Evolutionary conservation across 2,797 vertebrate species (phyloP), one percentile per base, ranked within the genome.

Genomic region (Acanthiza pusilla): DNA sequence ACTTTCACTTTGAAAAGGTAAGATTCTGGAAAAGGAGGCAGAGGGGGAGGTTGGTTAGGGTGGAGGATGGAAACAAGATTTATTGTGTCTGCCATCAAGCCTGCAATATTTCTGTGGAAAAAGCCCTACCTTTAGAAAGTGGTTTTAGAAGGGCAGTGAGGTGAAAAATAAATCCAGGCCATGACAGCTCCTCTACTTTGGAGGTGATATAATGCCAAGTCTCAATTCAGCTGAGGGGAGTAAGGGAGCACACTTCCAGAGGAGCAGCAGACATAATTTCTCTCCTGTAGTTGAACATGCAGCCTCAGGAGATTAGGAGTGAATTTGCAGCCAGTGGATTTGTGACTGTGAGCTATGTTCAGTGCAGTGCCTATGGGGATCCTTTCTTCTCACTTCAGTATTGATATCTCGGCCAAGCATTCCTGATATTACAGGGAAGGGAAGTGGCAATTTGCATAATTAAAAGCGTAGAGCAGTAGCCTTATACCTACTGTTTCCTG

Each of bases 121-220:
- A 88, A 89, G 23, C 23, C 32, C 34, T 87, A 34, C 67, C 63
- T 89, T 87, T 89, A 91, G 74, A 92, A 93, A 91, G 81, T 88
- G 62, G 45, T 89, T 94, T 93, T 82, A 82, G 68, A 91, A 89
- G 84, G 57, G 23, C 65, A 78, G 60, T 17, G 27, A 87, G 75
- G 87, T 95, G 71, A 82, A 94, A 95, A 93, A 91, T 87, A 92
- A 92, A 82, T 94, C 86, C 51, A 63, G 26, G 19, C 9, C 34
- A 61, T 93, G 85, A 84, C 89, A 93, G 32, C 38, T 68, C 50
- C 75, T 83, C 57, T 95, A 57, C 57, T 91, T 83, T 78, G 42
- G 91, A 88, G n/a, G 50, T 94, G 65, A 95, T 96, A 94, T 93
- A 96, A 77, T 83, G 42, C 38, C 0, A 0, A 83, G 54, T 83